These are phyloP conservation scores for Conops quadrifasciatus DNA, from an alignment of 2,888 invertebrate species.

Conservation along the genomic window DNA sequence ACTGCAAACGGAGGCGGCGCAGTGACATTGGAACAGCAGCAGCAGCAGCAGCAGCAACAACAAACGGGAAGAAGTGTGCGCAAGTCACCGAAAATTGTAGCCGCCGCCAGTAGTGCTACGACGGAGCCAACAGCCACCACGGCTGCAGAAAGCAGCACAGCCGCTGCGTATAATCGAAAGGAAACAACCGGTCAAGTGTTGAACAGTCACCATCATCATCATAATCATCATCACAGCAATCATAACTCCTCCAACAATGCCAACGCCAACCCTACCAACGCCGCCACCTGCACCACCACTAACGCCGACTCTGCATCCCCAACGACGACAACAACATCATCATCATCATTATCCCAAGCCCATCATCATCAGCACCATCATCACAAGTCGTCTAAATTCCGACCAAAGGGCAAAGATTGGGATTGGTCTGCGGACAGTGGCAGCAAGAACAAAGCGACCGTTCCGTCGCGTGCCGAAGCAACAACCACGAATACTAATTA, in stretches of 20 bases:
- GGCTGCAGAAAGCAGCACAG: background rate
- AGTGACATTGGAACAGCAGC: conserved; percentile 34
- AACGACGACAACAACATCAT: background rate
- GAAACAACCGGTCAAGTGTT: background rate
- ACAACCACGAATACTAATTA: conserved; percentile 45
- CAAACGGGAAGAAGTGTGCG: conserved; percentile 20
- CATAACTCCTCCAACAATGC: background rate
- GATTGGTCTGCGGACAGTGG: conserved; percentile 69
- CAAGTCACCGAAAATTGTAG: conserved; percentile 49
- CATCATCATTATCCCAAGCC: conserved; percentile 67
- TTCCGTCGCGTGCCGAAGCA: conserved; percentile 14
- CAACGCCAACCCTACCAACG: background rate
- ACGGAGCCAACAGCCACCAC: background rate
- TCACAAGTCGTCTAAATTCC: conserved; percentile 72
- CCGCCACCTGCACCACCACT: too few species aligned
- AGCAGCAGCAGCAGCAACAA: conserved; percentile 20
- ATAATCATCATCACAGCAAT: conserved; percentile 30
- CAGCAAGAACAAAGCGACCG: conserved; percentile 48
- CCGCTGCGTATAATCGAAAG: background rate
- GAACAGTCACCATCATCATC: background rate
- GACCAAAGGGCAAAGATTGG: conserved; percentile 79
- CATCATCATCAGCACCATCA: conserved; percentile 61
- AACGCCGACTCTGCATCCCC: background rate
- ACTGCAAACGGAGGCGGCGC: conserved; percentile 46
- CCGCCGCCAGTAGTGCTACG: conserved; percentile 2